Base-by-base conservation (phyloP, 2,888 invertebrate species). In the Phaonia tiefii region DNA sequence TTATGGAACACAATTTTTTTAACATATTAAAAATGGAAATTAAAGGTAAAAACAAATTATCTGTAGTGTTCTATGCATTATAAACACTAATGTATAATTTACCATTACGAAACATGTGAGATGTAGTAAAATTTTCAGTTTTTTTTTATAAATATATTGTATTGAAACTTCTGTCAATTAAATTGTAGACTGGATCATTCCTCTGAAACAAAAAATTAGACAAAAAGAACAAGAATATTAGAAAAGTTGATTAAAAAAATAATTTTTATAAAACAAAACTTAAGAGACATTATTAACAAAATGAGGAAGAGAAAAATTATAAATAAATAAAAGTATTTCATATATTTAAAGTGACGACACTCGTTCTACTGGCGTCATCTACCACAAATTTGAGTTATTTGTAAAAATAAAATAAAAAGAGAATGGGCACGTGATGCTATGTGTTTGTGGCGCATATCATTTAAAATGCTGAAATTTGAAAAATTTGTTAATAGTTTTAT, bases 121-220 rank as follows among this genome's bases (percentile, higher is more conserved):
- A 54, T 25, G 20, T 54, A 22, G 10, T n/a, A 65, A 74, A 44
- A 70, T 20, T 54, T 37, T 39, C 13, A 31, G 46, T 65, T 67
- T 31, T 80, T 74, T 67, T 71, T n/a, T n/a, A n/a, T n/a, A n/a
- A n/a, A n/a, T n/a, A 60, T 76, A 74, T 75, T 80, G 46, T 85
- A 89, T 88, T 89, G 90, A 88, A 90, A 90, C 90, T 89, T 90
- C 88, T 90, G 90, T 90, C 90, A 90, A 90, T 90, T 90, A 90
- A 88, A 87, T 89, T 88, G 89, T 90, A 90, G 90, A 90, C 90
- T 90, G 90, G 90, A 89, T 88, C 85, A 73, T 72, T 82, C 79
- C 80, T 75, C 69, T 79, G 67, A 75, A 49, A 69, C 75, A 78
- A 72, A 73, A 70, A 69, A 75, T 56, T 37, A 75, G 71, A 8